A percentile compares a stretch with the other conserved stretches of the same genome.
phyloP scores from a whole-genome alignment of 2,113 vertebrate genomes.

The Gopherus flavomarginatus region DNA sequence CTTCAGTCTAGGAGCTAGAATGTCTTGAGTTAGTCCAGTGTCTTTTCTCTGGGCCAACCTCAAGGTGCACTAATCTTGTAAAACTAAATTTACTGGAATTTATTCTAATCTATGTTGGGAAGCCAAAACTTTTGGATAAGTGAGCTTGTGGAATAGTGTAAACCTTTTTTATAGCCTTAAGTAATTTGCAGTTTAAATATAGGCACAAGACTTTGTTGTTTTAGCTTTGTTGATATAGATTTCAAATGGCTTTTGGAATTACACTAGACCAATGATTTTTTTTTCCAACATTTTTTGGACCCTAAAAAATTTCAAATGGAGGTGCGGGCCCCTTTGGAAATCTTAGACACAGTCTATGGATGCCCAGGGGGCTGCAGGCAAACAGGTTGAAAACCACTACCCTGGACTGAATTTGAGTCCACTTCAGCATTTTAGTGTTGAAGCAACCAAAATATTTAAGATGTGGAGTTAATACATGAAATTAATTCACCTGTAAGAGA shows the following conservation, averaged over 20 bases:
- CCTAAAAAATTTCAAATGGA: neutral
- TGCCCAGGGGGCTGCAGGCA: too few species aligned
- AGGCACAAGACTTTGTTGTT: slow-evolving; percentile 42
- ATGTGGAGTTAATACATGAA: neutral
- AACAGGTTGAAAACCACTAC: neutral
- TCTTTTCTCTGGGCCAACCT: neutral
- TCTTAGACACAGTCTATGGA: neutral
- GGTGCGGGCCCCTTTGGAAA: neutral
- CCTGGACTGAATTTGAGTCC: neutral
- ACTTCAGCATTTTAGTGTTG: neutral
- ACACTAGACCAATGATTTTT: neutral
- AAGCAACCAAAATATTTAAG: neutral
- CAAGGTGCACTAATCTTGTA: neutral
- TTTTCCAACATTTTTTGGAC: neutral
- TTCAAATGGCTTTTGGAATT: slow-evolving; percentile 27
- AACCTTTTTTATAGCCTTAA: neutral
- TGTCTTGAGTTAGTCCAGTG: neutral
- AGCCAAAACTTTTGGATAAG: neutral
- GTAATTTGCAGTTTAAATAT: slow-evolving; percentile 17
- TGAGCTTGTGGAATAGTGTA: neutral
- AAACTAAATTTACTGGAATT: neutral
- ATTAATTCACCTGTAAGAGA: neutral
- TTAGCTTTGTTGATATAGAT: neutral
- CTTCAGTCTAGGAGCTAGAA: neutral
- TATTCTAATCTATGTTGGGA: neutral